phyloP scores from a whole-genome alignment of 2,888 invertebrate species.

The Caenorhabditis zanzibari region DNA sequence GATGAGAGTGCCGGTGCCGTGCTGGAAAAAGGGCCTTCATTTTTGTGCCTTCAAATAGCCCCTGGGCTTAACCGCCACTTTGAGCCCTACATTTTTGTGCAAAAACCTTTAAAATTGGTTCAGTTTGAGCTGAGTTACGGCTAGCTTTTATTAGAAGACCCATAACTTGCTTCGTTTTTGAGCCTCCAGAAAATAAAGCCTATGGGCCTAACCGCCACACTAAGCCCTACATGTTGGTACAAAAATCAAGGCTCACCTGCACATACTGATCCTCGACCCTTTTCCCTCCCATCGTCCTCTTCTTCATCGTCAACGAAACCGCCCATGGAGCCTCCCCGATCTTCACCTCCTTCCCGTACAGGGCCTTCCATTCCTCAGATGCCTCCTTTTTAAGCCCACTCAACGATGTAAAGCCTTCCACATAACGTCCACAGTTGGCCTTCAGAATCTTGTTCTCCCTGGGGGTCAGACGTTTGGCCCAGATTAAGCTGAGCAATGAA shows the following conservation, averaged over 20 bases:
- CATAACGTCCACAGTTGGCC: constrained; percentile 59
- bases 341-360: constrained; percentile 47
- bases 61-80: no score
- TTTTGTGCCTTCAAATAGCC: no score
- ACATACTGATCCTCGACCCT: constrained; percentile 17
- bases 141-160: no score
- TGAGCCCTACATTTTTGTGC: no score
- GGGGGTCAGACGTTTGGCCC: constrained; percentile 7
- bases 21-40: not conserved
- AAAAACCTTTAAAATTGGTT: no score
- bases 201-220: no score
- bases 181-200: no score
- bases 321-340: constrained; percentile 59
- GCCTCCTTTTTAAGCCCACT: not conserved
- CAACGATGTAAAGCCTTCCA: constrained; percentile 38
- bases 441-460: constrained; percentile 35
- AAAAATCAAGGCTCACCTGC: not conserved
- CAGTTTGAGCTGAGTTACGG: no score
- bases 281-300: not conserved
- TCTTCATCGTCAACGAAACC: constrained; percentile 45
- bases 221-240: no score
- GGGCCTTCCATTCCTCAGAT: constrained; percentile 45
- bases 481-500: no score
- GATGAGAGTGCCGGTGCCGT: constrained; percentile 58
- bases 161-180: no score